A percentile compares a stretch with the other conserved stretches of the same genome.
phyloP scores from a whole-genome alignment of 2,113 vertebrate species.

The Boleophthalmus pectinirostris region DNA sequence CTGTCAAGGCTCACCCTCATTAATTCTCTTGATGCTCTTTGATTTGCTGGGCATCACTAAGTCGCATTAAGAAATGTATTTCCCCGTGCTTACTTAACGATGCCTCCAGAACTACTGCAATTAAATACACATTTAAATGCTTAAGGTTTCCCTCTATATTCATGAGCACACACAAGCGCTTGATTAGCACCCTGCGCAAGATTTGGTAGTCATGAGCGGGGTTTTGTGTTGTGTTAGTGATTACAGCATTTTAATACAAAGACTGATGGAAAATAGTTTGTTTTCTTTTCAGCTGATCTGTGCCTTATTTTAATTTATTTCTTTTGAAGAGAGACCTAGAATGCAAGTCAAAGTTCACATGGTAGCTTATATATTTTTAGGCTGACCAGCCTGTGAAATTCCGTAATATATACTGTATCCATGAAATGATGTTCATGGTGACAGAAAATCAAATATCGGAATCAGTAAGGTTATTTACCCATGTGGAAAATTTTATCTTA shows the following conservation, averaged over 20 bases:
- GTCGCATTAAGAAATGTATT: constrained; percentile 78
- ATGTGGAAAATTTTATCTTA: too few relatives aligned
- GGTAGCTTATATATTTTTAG: too few relatives aligned
- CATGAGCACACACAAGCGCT: constrained; percentile 46
- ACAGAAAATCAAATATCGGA: too few relatives aligned
- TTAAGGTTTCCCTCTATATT: constrained; percentile 57
- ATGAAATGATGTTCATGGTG: too few relatives aligned
- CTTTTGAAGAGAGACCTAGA: neutral
- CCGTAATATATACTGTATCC: too few relatives aligned
- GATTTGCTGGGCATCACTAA: constrained; percentile 78
- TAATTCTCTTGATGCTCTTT: constrained; percentile 76
- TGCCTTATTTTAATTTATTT: neutral
- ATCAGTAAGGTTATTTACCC: too few relatives aligned
- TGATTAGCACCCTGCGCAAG: constrained; percentile 58
- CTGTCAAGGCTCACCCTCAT: constrained; percentile 70
- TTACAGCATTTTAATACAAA: neutral
- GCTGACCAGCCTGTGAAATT: too few relatives aligned
- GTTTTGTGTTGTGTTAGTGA: constrained; percentile 26
- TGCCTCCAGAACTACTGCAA: constrained; percentile 71
- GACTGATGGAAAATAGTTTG: neutral
- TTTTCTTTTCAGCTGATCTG: neutral
- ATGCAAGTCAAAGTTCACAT: neutral
- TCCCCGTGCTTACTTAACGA: constrained; percentile 74
- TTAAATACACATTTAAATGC: constrained; percentile 74
- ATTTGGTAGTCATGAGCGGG: constrained; percentile 45